These are phyloP conservation scores for Mionectes olivaceus DNA, from an alignment of 2,797 vertebrate species.

Conservation along the genomic window DNA sequence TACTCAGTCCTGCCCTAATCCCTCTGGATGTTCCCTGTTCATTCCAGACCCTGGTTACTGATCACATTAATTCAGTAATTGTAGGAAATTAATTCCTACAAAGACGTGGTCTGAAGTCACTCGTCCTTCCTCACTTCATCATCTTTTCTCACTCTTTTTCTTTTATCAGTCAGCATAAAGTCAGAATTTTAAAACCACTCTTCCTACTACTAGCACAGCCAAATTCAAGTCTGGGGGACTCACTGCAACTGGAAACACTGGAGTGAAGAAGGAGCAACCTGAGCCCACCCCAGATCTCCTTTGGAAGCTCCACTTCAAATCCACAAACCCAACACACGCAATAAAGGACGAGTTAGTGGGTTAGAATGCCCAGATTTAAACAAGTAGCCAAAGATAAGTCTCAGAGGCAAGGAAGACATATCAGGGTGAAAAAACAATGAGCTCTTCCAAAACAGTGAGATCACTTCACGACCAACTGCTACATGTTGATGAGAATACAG, in stretches of 20 bases:
- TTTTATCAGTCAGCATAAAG: neutral
- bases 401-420: neutral
- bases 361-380: neutral
- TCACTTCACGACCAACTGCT: neutral
- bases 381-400: neutral
- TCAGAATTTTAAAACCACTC: neutral
- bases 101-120: neutral
- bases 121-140: neutral
- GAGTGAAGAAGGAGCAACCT: neutral
- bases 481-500: neutral
- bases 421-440: neutral
- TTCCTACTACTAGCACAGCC: neutral
- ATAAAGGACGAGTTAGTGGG: neutral
- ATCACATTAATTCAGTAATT: conserved; percentile 13
- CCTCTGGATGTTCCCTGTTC: neutral
- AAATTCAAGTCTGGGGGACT: neutral
- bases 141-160: neutral
- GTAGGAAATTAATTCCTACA: conserved; percentile 15
- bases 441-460: neutral
- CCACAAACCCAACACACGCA: neutral
- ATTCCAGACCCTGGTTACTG: neutral
- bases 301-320: neutral
- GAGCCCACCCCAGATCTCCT: neutral
- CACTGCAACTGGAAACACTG: neutral
- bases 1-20: neutral